Evolutionary conservation across 2,797 vertebrate species (phyloP).

Genomic region (Labeo calbasu): DNA sequence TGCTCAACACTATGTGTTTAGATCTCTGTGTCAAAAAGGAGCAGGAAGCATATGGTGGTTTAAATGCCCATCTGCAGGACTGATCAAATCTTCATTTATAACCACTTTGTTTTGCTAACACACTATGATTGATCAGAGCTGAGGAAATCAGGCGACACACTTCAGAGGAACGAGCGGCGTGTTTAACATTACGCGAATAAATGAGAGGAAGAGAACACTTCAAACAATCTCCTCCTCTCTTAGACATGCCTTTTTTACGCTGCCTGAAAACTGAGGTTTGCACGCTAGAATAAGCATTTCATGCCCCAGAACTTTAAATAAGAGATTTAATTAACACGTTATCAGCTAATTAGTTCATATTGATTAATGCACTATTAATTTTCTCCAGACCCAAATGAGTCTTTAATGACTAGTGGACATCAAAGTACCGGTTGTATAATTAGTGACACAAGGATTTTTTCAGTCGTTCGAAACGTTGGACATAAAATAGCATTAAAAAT

Average conservation of each 20-base stretch:
- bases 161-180: slow-evolving; percentile 13
- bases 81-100: slow-evolving; percentile 67
- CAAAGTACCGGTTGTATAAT: slow-evolving; percentile 74
- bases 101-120: slow-evolving; percentile 54
- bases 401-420: slow-evolving; percentile 73
- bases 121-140: slow-evolving; percentile 59
- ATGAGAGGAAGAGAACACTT: slow-evolving; percentile 27
- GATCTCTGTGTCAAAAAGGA: slow-evolving; percentile 62
- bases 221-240: slow-evolving; percentile 1
- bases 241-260: not conserved
- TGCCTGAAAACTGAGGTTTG: slow-evolving; percentile 50
- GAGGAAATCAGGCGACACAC: slow-evolving; percentile 52
- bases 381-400: slow-evolving; percentile 72
- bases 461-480: slow-evolving; percentile 27
- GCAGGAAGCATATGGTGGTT: slow-evolving; percentile 64
- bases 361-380: slow-evolving; percentile 83
- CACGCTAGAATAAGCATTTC: slow-evolving; percentile 70
- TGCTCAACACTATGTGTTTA: slow-evolving; percentile 67
- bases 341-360: slow-evolving; percentile 80
- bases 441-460: slow-evolving; percentile 62
- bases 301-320: slow-evolving; percentile 77
- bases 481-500: slow-evolving; percentile 30
- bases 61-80: slow-evolving; percentile 72
- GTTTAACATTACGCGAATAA: not conserved
- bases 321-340: slow-evolving; percentile 81